phyloP scores from a whole-genome alignment of 2,888 invertebrate genomes.

The Pediacus dermestoides region DNA sequence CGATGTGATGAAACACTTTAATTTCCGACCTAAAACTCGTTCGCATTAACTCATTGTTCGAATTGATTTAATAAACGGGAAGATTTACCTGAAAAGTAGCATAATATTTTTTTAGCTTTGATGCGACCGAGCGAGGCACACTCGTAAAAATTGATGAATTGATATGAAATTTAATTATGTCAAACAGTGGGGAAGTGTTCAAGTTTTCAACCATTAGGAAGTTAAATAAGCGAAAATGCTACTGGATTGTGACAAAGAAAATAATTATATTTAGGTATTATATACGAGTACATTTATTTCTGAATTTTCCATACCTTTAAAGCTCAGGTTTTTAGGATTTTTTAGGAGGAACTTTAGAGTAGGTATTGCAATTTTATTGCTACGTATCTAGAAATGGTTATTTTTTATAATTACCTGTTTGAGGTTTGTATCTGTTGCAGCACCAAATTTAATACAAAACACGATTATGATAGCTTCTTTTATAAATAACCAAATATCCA shows the following conservation, averaged over 20 bases:
- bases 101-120: constrained; percentile 30
- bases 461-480: not conserved
- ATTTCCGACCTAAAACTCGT: constrained; percentile 37
- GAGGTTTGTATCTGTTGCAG: not conserved
- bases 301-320: too few species aligned
- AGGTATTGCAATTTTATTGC: too few species aligned
- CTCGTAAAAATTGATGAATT: constrained; percentile 36
- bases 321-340: too few species aligned
- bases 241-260: too few species aligned
- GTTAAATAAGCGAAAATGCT: too few species aligned
- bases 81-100: constrained; percentile 36
- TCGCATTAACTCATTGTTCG: constrained; percentile 37
- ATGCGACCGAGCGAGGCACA: constrained; percentile 25
- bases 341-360: too few species aligned
- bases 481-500: constrained; percentile 2
- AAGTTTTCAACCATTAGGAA: constrained; percentile 10
- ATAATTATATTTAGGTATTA: too few species aligned
- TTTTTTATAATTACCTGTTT: not conserved
- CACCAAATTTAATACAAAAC: not conserved
- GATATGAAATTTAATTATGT: constrained; percentile 35
- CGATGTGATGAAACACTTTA: constrained; percentile 38
- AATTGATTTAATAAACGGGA: constrained; percentile 37
- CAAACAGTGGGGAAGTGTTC: constrained; percentile 12
- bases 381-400: too few species aligned
- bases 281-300: too few species aligned